phyloP scores from a whole-genome alignment of 2,797 vertebrate species.

The Synanceia verrucosa region DNA sequence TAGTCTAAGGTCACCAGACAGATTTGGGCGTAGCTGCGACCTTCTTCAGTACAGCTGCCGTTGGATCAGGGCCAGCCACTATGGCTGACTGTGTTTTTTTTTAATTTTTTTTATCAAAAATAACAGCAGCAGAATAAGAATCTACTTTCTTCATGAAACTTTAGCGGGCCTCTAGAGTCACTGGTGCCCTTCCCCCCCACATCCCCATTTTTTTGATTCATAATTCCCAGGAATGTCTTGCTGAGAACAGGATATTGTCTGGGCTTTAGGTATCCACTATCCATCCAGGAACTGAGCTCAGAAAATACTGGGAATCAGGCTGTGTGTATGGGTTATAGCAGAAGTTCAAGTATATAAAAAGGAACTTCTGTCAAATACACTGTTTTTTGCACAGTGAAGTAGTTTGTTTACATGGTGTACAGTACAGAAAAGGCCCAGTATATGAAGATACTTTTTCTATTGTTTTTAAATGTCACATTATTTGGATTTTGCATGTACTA shows the following conservation, averaged over 20 bases:
- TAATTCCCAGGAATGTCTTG: slow-evolving; percentile 71
- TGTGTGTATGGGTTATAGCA: slow-evolving; percentile 18
- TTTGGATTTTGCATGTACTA: neutral
- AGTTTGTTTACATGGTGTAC: neutral
- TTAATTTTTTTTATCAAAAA: slow-evolving; percentile 75
- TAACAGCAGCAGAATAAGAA: slow-evolving; percentile 67
- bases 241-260: slow-evolving; percentile 78
- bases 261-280: slow-evolving; percentile 56
- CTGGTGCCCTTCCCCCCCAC: slow-evolving; percentile 39
- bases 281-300: slow-evolving; percentile 42
- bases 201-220: slow-evolving; percentile 30
- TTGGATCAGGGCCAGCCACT: slow-evolving; percentile 55
- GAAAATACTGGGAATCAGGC: slow-evolving; percentile 39
- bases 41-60: slow-evolving; percentile 52
- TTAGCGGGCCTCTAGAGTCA: slow-evolving; percentile 44
- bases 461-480: neutral
- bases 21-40: slow-evolving; percentile 49
- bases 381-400: neutral
- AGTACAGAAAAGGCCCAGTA: neutral
- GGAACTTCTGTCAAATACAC: neutral
- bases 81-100: slow-evolving; percentile 50
- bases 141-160: slow-evolving; percentile 63
- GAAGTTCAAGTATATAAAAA: slow-evolving; percentile 8
- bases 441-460: neutral
- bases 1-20: slow-evolving; percentile 63